Base-by-base conservation (phyloP, 2,888 invertebrate genomes). In the Diachrysia chrysitis region DNA sequence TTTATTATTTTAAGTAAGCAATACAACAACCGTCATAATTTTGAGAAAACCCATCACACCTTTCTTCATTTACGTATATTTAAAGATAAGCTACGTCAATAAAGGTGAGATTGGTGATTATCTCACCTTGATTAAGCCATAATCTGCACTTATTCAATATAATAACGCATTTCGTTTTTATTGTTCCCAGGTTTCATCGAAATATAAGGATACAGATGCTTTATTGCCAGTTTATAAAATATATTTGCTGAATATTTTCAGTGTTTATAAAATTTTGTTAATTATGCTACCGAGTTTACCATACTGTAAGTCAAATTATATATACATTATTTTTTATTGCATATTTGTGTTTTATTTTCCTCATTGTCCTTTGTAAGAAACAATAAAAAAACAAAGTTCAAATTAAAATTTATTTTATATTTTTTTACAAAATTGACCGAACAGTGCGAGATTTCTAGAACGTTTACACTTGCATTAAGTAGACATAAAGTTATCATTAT, bases 381-480 rank as follows among this genome's bases (percentile, higher is more conserved):
- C 56, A 59, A 58, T 57, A 66, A 74, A 91, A 90, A 93, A 89
- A 85, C 89, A 85, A 85, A 82, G 81, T 84, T 91, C 87, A 93
- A 94, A 93, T 94, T 92, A 94, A 94, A 83, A 91, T 92, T 94
- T 92, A 93, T 90, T 94, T 95, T 92, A 91, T 93, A 23, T 94
- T 94, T 92, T 92, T 93, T 94, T 94, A 94, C 93, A 95, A 95
- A 95, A 95, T 95, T 95, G 95, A 95, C 95, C 95, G 95, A 95
- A 95, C 95, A 95, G 95, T 95, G 95, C 95, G 95, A 95, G 95
- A 95, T 95, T 95, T 95, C 95, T 95, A 95, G 93, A 93, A 95
- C 92, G 95, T 95, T 95, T 95, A 95, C 94, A 95, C 93, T 95
- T 95, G 95, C 94, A 93, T 94, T 95, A 95, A 95, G 95, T 95